Conservation (phyloP, 2,888 invertebrate genomes). For the Platynereis dumerilii region DNA sequence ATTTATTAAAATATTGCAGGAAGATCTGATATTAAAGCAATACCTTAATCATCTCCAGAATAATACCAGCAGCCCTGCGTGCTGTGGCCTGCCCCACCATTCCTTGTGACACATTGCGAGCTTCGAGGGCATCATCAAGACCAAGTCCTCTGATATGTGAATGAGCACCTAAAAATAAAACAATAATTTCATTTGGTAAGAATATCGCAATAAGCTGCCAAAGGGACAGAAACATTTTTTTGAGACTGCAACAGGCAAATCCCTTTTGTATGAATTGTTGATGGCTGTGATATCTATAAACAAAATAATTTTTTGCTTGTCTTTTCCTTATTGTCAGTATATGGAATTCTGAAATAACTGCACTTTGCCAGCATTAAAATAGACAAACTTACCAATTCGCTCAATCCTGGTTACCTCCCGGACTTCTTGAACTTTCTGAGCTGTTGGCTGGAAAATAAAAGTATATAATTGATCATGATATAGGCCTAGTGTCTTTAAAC, state of each 20-base stretch:
- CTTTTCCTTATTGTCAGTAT: too few relatives aligned
- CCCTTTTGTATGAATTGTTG: too few relatives aligned
- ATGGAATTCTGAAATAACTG: too few relatives aligned
- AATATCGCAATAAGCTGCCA: too few relatives aligned
- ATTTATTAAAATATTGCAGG: too few relatives aligned
- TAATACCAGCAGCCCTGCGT: slow-evolving; percentile 91
- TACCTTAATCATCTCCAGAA: slow-evolving; percentile 92
- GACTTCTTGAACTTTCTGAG: slow-evolving; percentile 42
- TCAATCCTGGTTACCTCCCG: slow-evolving; percentile 43
- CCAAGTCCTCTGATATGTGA: slow-evolving; percentile 98
- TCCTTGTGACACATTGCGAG: slow-evolving; percentile 89
- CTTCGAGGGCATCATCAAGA: slow-evolving; percentile 91
- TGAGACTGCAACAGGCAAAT: too few relatives aligned
- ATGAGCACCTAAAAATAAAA: slow-evolving; percentile 81
- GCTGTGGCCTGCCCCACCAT: slow-evolving; percentile 93
- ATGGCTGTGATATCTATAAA: not conserved
- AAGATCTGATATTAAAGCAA: too few relatives aligned
- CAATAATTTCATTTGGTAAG: too few relatives aligned
- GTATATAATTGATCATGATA: not conserved
- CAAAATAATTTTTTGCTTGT: not conserved
- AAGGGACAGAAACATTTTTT: too few relatives aligned
- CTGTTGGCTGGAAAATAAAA: slow-evolving; percentile 33
- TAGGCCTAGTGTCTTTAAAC: too few relatives aligned
- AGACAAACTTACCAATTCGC: slow-evolving; percentile 37
- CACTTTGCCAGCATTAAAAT: too few relatives aligned